phyloP scores from a whole-genome alignment of 2,888 invertebrate species.

The Drosophila paracracens region DNA sequence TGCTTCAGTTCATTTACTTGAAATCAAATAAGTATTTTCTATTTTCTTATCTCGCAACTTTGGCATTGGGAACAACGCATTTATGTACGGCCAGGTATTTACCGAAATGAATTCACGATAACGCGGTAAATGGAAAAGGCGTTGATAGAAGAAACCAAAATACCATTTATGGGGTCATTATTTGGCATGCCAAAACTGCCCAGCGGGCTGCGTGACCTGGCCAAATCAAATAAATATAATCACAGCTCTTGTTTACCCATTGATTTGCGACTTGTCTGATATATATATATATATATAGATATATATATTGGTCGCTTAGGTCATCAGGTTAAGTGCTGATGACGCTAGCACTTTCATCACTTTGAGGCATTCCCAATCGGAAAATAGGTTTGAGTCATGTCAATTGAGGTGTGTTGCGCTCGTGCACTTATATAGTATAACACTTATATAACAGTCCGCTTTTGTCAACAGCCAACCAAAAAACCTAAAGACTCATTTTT shows the following conservation, averaged over 20 bases:
- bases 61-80: constrained; percentile 38
- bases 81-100: constrained; percentile 33
- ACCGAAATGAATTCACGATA: constrained; percentile 63
- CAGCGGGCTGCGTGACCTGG: constrained; percentile 61
- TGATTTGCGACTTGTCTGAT: constrained; percentile 37
- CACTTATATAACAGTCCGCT: constrained; percentile 12
- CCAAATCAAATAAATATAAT: constrained; percentile 48
- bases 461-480: background rate
- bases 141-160: constrained; percentile 12
- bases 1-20: constrained; percentile 8
- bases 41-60: constrained; percentile 27
- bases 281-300: constrained; percentile 20
- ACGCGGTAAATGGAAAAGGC: background rate
- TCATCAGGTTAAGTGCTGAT: constrained; percentile 69
- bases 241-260: constrained; percentile 34
- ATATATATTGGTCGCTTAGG: constrained; percentile 48
- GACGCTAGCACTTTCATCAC: constrained; percentile 26
- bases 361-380: constrained; percentile 7
- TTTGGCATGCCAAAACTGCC: background rate
- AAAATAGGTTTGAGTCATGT: constrained; percentile 4
- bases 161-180: constrained; percentile 44
- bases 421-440: constrained; percentile 22
- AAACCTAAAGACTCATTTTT: background rate
- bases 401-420: constrained; percentile 48
- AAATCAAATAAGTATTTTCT: constrained; percentile 27